Evolutionary conservation across 2,888 invertebrate species (phyloP).

Genomic region (Dusona sp.): DNA sequence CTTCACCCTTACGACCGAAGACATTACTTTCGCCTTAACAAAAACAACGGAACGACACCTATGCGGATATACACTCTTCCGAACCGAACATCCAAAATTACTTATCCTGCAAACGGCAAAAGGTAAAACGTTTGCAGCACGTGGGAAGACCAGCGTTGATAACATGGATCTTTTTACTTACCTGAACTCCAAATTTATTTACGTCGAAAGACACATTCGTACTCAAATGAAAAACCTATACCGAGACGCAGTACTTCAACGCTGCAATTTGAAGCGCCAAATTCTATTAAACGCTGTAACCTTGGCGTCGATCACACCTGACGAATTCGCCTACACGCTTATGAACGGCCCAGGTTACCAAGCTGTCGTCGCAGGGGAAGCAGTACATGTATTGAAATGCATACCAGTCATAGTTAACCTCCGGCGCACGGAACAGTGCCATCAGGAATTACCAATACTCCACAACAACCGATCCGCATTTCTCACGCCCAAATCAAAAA

Average conservation of each 20-base stretch:
- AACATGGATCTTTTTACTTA: slow-evolving; percentile 42
- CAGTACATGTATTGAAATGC: slow-evolving; percentile 72
- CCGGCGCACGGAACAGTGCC: slow-evolving; percentile 65
- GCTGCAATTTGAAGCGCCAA: slow-evolving; percentile 28
- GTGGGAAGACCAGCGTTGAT: neutral
- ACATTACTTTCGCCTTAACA: slow-evolving; percentile 44
- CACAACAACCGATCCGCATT: slow-evolving; percentile 32
- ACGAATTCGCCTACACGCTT: slow-evolving; percentile 71
- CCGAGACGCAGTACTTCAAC: slow-evolving; percentile 15
- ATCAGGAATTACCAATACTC: slow-evolving; percentile 70
- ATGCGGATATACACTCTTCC: slow-evolving; percentile 32
- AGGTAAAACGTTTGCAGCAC: neutral
- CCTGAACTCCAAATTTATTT: slow-evolving; percentile 49
- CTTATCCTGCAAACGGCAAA: slow-evolving; percentile 17
- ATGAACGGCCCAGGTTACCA: slow-evolving; percentile 73
- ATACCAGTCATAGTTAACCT: slow-evolving; percentile 67
- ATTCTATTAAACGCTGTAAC: slow-evolving; percentile 11
- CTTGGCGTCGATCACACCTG: slow-evolving; percentile 67
- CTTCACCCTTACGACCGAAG: slow-evolving; percentile 42
- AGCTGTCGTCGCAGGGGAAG: slow-evolving; percentile 73
- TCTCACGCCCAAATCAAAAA: slow-evolving; percentile 37
- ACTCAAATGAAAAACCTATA: slow-evolving; percentile 42
- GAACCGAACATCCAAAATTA: slow-evolving; percentile 36
- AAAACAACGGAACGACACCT: neutral
- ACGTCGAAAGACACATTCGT: slow-evolving; percentile 38